Conservation (phyloP, 2,113 vertebrate genomes). For the Zosterops hypoxanthus region DNA sequence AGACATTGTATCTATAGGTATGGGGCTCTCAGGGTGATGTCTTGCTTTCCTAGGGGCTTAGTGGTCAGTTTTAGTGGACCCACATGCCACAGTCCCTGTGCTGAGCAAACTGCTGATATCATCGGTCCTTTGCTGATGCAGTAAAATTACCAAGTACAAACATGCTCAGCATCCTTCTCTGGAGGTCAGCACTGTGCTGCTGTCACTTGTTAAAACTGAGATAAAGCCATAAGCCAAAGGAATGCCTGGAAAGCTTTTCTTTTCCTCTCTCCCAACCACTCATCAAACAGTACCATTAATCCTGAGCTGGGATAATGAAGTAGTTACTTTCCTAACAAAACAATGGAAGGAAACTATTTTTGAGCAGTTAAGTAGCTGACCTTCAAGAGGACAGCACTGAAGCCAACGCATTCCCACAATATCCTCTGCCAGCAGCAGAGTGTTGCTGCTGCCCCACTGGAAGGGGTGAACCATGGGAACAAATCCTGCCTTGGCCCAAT, state of each 20-base stretch:
- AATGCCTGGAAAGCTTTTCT: not conserved
- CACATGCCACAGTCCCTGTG: not conserved
- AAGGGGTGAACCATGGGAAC: not conserved
- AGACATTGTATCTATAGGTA: not conserved
- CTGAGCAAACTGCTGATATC: not conserved
- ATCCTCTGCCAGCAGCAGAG: not conserved
- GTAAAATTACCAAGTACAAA: not conserved
- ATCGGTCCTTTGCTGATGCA: not conserved
- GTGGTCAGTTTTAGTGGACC: not conserved
- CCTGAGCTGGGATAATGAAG: not conserved
- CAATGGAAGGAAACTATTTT: not conserved
- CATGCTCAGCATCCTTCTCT: not conserved
- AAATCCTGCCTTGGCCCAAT: not conserved
- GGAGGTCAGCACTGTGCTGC: not conserved
- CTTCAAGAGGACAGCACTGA: not conserved
- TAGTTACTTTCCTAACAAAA: not conserved
- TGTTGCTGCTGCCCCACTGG: not conserved
- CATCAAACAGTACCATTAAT: not conserved
- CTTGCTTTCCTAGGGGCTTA: not conserved
- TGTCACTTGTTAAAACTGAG: not conserved
- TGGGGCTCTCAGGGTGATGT: not conserved
- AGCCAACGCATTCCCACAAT: accelerated
- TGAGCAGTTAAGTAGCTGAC: not conserved
- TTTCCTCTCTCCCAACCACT: not conserved
- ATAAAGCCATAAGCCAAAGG: not conserved